Evolutionary conservation across 2,888 invertebrate species (phyloP), one percentile per base, ranked within the genome.

Genomic region (Octodonta nipae): DNA sequence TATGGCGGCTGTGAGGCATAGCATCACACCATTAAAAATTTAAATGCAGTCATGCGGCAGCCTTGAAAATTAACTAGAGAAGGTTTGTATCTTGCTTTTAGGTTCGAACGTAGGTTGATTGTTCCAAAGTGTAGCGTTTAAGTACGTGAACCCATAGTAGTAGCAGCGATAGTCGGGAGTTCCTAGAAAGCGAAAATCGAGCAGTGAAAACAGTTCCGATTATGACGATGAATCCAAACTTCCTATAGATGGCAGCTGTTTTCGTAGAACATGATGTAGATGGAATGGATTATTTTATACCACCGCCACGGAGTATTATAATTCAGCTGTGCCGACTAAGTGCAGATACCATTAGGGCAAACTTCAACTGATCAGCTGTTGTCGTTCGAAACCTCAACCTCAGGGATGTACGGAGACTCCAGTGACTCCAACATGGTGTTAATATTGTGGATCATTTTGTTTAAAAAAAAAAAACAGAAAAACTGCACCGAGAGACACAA

Each of bases 341-440:
- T 98, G 96, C 62, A 55, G 68, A 11, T 86, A 87, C 58, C 96
- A 98, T 57, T 87, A 84, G 80, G 93, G 92, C 13, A 81, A 83
- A 47, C 61, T 79, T 14, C 65, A 66, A 27, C 60, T 61, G 13
- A 63, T 62, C 58, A 64, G 68, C 5, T 86, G 86, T 51, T 86
- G 86, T 52, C 61, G 65, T 5, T 62, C 60, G 1, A 51, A 61
- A 12, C 61, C 65, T 1, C 40, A 43, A 5, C 60, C 73, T 1
- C 56, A 60, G 26, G 85, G 86, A 0, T 88, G 86, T 59, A 67
- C 70, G 4, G 60, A 60, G 3, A 72, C 71, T 1, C 66, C 67
- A 6, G 60, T 70, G 49, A 3, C 34, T 43, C 1, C 62, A 65
- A 8, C 67, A 70, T 3, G 84, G 85, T 3, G 62, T 75, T 45